A percentile compares a stretch with the other conserved stretches of the same genome.
phyloP scores from a whole-genome alignment of 2,888 invertebrate genomes.

The Sericinus montela region DNA sequence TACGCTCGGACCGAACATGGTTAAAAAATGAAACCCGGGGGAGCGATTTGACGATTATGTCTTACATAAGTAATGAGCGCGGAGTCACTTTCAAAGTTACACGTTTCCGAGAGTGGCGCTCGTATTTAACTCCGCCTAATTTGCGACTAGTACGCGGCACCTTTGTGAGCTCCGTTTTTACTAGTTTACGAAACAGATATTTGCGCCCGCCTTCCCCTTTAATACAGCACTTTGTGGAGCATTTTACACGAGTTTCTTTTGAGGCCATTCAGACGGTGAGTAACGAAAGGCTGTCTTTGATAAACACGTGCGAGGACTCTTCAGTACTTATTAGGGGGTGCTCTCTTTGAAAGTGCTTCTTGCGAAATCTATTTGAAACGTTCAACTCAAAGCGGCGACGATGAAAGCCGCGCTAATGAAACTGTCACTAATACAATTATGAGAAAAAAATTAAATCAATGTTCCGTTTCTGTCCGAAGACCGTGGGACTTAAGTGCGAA shows the following conservation, averaged over 20 bases:
- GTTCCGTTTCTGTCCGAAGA: constrained; percentile 20
- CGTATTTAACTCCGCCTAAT: constrained; percentile 78
- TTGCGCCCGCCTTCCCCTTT: constrained; percentile 78
- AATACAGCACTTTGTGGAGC: constrained; percentile 79
- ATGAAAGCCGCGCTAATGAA: constrained; percentile 77
- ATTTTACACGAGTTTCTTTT: constrained; percentile 80
- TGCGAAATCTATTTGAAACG: constrained; percentile 78
- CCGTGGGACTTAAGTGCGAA: constrained; percentile 6
- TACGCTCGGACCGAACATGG: constrained; percentile 39
- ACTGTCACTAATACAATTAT: constrained; percentile 78
- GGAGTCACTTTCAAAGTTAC: constrained; percentile 71
- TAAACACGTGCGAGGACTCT: constrained; percentile 80
- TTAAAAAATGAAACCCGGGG: constrained; percentile 50
- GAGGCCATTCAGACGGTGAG: constrained; percentile 79
- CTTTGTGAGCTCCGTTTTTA: constrained; percentile 78
- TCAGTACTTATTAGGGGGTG: constrained; percentile 79
- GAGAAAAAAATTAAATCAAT: constrained; percentile 67
- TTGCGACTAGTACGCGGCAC: constrained; percentile 75
- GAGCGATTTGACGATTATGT: constrained; percentile 66
- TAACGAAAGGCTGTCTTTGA: constrained; percentile 80
- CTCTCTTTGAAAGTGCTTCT: constrained; percentile 78
- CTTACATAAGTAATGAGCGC: constrained; percentile 75
- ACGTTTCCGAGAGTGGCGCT: constrained; percentile 68
- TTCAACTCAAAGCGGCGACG: constrained; percentile 74
- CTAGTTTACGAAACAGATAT: constrained; percentile 80